Conservation (phyloP, 2,113 vertebrate genomes). For the Chamaetylas fuelleborni region DNA sequence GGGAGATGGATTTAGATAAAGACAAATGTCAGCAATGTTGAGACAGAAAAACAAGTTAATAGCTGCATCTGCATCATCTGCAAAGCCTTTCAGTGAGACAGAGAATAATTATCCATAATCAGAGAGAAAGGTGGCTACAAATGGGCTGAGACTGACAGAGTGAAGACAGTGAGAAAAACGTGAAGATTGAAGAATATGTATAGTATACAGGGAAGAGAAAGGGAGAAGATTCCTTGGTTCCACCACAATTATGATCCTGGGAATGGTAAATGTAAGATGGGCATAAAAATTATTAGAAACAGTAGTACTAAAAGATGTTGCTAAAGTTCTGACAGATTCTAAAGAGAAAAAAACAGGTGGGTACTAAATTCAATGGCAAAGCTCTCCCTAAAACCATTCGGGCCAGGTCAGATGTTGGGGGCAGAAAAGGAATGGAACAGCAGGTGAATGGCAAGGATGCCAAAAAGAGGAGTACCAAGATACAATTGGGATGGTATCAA, state of each 20-base stretch:
- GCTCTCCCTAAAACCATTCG: not conserved
- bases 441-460: not conserved
- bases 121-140: not conserved
- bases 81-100: not conserved
- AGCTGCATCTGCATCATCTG: not conserved
- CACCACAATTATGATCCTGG: not conserved
- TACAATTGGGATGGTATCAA: not conserved
- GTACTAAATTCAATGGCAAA: not conserved
- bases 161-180: rapidly evolving
- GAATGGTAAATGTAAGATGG: not conserved
- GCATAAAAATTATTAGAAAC: not conserved
- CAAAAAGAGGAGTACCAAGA: not conserved
- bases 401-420: not conserved
- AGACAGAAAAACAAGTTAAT: not conserved
- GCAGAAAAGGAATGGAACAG: not conserved
- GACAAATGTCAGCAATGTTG: not conserved
- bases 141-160: not conserved
- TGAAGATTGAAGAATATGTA: not conserved
- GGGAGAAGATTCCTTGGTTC: not conserved
- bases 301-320: not conserved
- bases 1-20: not conserved
- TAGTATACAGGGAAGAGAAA: not conserved
- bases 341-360: not conserved
- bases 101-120: not conserved
- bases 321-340: not conserved